These are phyloP conservation scores for Troides oblongomaculatus DNA, from an alignment of 2,888 invertebrate genomes.

Conservation along the genomic window DNA sequence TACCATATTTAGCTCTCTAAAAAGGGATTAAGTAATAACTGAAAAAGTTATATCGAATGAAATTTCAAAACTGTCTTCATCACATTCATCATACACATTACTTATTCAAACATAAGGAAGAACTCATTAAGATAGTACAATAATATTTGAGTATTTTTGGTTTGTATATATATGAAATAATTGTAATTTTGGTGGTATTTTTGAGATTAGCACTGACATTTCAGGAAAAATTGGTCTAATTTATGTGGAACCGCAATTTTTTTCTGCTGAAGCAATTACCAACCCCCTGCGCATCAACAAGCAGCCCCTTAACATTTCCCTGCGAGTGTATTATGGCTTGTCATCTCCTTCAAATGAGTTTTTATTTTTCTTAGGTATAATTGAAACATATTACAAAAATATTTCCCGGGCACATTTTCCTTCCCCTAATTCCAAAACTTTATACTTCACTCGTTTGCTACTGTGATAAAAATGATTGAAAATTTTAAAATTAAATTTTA, in stretches of 20 bases:
- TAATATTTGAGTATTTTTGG: too few species aligned
- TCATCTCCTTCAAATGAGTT: slow-evolving; percentile 79
- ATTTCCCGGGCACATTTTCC: slow-evolving; percentile 48
- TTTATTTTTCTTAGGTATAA: slow-evolving; percentile 79
- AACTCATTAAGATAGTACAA: too few species aligned
- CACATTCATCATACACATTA: too few species aligned
- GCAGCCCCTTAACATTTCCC: slow-evolving; percentile 73
- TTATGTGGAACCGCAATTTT: slow-evolving; percentile 11
- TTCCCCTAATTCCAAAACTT: background rate
- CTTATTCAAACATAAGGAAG: too few species aligned
- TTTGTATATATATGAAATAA: too few species aligned
- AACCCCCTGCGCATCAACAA: slow-evolving; percentile 48
- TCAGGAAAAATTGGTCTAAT: slow-evolving; percentile 10
- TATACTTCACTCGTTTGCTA: background rate
- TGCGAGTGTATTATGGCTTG: slow-evolving; percentile 74
- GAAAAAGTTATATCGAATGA: too few species aligned
- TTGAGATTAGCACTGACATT: background rate
- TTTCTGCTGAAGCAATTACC: slow-evolving; percentile 18
- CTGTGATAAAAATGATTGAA: background rate
- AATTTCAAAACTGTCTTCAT: too few species aligned
- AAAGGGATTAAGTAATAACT: background rate
- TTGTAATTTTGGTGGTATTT: background rate
- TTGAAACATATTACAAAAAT: slow-evolving; percentile 80
- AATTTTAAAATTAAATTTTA: background rate
- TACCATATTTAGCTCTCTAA: background rate